Evolutionary conservation across 2,113 vertebrate species (phyloP).

Genomic region (Artemisiospiza belli): DNA sequence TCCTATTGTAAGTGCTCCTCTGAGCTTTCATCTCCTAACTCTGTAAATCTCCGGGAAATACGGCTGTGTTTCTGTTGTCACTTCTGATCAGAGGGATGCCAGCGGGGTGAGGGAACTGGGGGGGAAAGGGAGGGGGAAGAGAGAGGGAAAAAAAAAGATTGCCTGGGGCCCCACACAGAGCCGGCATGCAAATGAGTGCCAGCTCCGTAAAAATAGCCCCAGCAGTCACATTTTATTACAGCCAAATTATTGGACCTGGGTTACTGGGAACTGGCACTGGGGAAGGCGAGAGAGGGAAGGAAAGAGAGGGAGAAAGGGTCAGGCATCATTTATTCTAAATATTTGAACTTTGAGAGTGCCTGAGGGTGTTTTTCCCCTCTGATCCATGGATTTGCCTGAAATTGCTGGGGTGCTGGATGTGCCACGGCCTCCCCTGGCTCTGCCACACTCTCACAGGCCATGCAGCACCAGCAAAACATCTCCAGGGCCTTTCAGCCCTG

Average conservation of each 20-base stretch:
- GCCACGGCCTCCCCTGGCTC: not conserved
- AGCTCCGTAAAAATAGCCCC: conserved; percentile 71
- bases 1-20: conserved; percentile 70
- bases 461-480: not conserved
- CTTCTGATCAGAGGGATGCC: conserved; percentile 80
- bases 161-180: conserved; percentile 74
- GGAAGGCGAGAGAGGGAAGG: not conserved
- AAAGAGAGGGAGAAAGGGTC: not conserved
- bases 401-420: not conserved
- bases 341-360: not conserved
- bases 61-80: conserved; percentile 81
- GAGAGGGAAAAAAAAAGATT: conserved; percentile 35
- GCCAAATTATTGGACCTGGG: conserved; percentile 60
- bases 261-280: conserved; percentile 64
- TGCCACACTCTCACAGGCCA: not conserved
- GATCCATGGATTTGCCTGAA: not conserved
- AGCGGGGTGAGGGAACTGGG: conserved; percentile 30
- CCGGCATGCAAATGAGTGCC: conserved; percentile 75
- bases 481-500: not conserved
- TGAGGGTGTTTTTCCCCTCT: not conserved
- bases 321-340: conserved; percentile 31
- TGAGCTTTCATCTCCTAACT: conserved; percentile 70
- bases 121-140: conserved; percentile 10
- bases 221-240: conserved; percentile 81
- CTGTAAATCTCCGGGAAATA: conserved; percentile 79